Evolutionary conservation across 2,113 vertebrate species (phyloP).

Genomic region (Halcyon malimbica): DNA sequence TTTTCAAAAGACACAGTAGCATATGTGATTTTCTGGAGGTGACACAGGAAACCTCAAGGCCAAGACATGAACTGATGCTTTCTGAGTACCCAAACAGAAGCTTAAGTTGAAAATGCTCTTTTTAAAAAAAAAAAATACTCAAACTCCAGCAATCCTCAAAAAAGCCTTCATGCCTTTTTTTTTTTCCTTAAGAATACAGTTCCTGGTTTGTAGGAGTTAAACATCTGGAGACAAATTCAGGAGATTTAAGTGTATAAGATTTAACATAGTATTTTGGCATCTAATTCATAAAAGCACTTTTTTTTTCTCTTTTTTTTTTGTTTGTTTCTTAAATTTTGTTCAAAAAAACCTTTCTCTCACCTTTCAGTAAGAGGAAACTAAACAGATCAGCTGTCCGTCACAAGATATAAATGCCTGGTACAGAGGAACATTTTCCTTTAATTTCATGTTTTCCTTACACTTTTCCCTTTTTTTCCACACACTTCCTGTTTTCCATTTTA

Average conservation of each 20-base stretch:
- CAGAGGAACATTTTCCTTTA: background rate
- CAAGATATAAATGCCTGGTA: background rate
- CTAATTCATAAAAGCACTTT: background rate
- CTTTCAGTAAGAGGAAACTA: background rate
- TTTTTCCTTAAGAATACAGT: background rate
- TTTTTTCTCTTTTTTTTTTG: background rate
- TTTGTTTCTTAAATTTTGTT: background rate
- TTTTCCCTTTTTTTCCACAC: background rate
- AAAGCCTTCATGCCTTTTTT: background rate
- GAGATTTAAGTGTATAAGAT: background rate
- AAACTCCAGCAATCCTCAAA: background rate
- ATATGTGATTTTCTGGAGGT: rapidly evolving
- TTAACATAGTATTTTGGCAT: background rate
- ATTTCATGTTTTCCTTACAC: background rate
- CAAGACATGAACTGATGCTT: background rate
- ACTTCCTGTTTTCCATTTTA: background rate
- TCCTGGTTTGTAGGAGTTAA: background rate
- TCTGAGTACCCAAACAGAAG: background rate
- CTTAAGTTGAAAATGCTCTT: background rate
- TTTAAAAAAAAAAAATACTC: background rate
- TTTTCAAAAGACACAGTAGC: background rate
- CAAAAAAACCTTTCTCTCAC: background rate
- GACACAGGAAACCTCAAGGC: background rate
- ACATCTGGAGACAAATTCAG: background rate
- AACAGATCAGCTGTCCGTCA: background rate